A percentile compares a stretch with the other conserved stretches of the same genome.
These are phyloP conservation scores for Narcine bancroftii DNA, from an alignment of 2,113 vertebrate genomes.

Conservation along the genomic window DNA sequence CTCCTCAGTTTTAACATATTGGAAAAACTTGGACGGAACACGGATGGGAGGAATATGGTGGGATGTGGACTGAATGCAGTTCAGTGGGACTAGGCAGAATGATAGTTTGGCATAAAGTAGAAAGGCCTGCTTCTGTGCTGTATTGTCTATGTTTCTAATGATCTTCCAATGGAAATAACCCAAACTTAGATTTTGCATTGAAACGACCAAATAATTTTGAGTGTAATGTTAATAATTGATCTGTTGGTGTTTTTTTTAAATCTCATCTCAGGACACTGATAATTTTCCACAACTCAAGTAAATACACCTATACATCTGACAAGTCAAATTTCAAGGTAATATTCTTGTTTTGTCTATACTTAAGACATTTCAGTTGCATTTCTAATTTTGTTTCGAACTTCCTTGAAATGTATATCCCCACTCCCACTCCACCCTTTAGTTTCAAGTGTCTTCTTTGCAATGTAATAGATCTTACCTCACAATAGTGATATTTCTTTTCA, in stretches of 20 bases:
- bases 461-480: neutral
- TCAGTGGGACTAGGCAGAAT: too few relatives aligned
- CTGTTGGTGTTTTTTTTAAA: constrained; percentile 34
- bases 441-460: neutral
- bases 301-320: constrained; percentile 59
- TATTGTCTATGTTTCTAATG: too few relatives aligned
- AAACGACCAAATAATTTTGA: neutral
- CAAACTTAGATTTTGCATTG: neutral
- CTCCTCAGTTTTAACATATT: too few relatives aligned
- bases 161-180: neutral
- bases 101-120: too few relatives aligned
- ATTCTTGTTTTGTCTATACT: neutral
- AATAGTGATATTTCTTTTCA: neutral
- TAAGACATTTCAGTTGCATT: neutral
- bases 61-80: too few relatives aligned
- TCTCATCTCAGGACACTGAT: constrained; percentile 59
- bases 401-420: neutral
- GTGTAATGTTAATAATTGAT: neutral
- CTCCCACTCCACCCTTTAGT: neutral
- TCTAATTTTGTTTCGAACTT: constrained; percentile 6
- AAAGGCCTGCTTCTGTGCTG: too few relatives aligned
- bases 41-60: too few relatives aligned
- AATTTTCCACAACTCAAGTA: constrained; percentile 70
- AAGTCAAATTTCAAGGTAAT: constrained; percentile 65
- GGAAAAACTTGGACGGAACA: too few relatives aligned